Evolutionary conservation across 2,888 invertebrate species (phyloP).

Genomic region (Drosophila buzzatii): DNA sequence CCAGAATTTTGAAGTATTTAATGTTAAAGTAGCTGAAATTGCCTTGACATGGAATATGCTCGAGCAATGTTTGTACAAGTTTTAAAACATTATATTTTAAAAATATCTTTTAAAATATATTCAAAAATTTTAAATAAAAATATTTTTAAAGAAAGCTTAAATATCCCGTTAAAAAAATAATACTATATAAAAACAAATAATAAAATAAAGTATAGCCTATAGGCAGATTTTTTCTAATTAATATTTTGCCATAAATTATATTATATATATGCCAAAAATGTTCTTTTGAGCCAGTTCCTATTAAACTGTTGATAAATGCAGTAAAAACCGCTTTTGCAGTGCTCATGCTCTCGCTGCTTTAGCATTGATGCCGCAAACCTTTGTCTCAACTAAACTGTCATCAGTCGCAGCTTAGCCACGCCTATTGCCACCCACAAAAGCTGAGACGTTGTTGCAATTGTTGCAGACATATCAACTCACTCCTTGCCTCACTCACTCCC

Average conservation of each 20-base stretch:
- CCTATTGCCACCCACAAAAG: not conserved
- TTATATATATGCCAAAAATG: too few species aligned
- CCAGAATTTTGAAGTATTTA: constrained; percentile 3
- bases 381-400: constrained; percentile 31
- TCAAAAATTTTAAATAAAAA: too few species aligned
- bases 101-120: too few species aligned
- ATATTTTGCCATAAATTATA: too few species aligned
- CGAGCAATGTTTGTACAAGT: too few species aligned
- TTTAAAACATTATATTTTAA: too few species aligned
- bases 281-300: too few species aligned
- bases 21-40: constrained; percentile 26
- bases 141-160: too few species aligned
- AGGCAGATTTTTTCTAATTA: too few species aligned
- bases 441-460: not conserved
- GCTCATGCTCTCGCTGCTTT: not conserved
- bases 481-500: not conserved
- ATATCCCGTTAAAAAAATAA: too few species aligned
- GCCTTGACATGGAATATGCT: not conserved
- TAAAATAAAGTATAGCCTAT: too few species aligned
- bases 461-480: not conserved
- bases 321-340: not conserved
- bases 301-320: not conserved
- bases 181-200: too few species aligned
- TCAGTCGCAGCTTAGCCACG: constrained; percentile 38
- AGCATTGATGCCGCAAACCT: not conserved